Base-by-base conservation (phyloP, 2,888 invertebrate species). In the Alloplasta piceator region DNA sequence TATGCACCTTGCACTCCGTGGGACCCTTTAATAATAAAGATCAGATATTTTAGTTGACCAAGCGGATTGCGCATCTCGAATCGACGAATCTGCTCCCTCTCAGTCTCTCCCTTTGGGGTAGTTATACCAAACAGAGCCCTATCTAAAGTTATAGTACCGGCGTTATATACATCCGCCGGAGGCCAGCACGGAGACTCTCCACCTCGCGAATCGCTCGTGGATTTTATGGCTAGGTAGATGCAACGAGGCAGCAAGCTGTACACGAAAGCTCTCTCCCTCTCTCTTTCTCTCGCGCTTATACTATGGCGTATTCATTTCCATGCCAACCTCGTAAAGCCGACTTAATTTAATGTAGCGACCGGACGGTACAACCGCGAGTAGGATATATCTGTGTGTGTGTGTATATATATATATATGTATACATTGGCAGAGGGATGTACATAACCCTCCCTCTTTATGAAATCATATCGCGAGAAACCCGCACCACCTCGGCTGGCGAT, bases 261-360 rank as follows among this genome's bases (percentile, higher is more conserved):
- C 67, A 60, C 9, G 5, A 50, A 67, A 82, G 72, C 64, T 82
- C 85, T 26, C 26, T 26, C 26, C 26, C 26, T 26, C 26, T 26
- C 64, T 82, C 85, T 26, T 3, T 26, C 26, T 3, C 26, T 26
- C 26, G 1, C 26, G 26, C 26, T 26, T 26, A 82, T 84, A 83
- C 66, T 83, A 76, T 73, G 83, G 85, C 82, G 85, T 85, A 90
- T 90, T 90, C 89, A 87, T 91, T 91, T 90, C 88, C 89, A 89
- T 86, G 86, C 87, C 82, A 81, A 82, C 84, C 87, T 89, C 90
- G 89, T 90, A 90, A 90, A 91, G 86, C 88, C 82, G 87, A 87
- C 87, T 89, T 90, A 90, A 90, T 90, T 90, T 90, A 89, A 90
- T 87, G 88, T 85, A 83, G 86, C 76, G 68, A 52, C 76, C 68